These are phyloP conservation scores for Drosophila affinis DNA, from an alignment of 2,888 invertebrate genomes.

Conservation along the genomic window DNA sequence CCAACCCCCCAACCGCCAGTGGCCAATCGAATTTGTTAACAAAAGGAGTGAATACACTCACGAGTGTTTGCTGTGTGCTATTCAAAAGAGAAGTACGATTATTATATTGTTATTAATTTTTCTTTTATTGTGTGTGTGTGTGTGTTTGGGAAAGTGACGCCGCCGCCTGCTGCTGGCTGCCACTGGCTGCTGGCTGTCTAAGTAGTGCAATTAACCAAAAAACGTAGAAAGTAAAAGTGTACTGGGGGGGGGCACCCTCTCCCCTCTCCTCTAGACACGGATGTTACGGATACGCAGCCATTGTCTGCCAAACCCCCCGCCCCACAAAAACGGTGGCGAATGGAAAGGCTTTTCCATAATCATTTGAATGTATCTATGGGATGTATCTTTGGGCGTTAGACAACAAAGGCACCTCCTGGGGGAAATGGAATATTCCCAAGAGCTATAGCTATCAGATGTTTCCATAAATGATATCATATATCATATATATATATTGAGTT, in stretches of 20 bases:
- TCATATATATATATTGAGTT: too few species aligned
- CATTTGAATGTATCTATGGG: conserved; percentile 27
- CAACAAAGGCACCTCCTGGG: not conserved
- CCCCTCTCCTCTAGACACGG: not conserved
- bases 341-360: conserved; percentile 38
- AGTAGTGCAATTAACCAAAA: conserved; percentile 63
- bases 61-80: not conserved
- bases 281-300: not conserved
- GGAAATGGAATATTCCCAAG: not conserved
- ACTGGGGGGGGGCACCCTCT: not conserved
- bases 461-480: not conserved
- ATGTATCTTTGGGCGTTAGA: not conserved
- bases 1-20: not conserved
- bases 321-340: conserved; percentile 29
- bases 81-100: conserved; percentile 12
- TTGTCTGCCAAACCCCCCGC: conserved; percentile 14
- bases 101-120: conserved; percentile 30
- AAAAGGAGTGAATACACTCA: conserved; percentile 13
- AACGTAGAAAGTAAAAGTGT: conserved; percentile 64
- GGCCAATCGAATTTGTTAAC: conserved; percentile 19
- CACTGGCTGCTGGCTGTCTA: conserved; percentile 57
- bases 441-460: not conserved
- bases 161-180: conserved; percentile 34
- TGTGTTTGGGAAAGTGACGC: conserved; percentile 54
- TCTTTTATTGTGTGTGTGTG: not conserved